Conservation (phyloP, 2,888 invertebrate genomes). For the Zeuzera pyrina region DNA sequence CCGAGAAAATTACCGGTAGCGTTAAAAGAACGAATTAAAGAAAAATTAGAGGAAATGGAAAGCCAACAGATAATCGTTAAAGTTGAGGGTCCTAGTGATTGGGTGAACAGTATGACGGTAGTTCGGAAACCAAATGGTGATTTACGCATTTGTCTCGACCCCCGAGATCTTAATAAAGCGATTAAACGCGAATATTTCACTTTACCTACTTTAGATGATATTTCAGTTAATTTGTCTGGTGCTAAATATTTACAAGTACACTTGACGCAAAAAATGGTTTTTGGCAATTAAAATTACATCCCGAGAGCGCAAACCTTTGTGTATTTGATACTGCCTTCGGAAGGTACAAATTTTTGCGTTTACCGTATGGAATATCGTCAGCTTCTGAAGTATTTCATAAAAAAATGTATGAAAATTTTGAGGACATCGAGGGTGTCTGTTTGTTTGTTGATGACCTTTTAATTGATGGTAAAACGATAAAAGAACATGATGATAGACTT, state of each 20-base stretch:
- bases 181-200: conserved; percentile 17
- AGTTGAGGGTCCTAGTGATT: no score
- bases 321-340: conserved; percentile 19
- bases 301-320: conserved; percentile 12
- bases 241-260: conserved; percentile 14
- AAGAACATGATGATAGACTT: conserved; percentile 9
- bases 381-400: conserved; percentile 19
- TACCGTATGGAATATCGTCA: conserved; percentile 18
- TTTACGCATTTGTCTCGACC: no score
- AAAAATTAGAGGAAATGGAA: no score
- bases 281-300: conserved; percentile 9
- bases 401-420: no score
- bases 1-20: no score
- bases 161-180: no score
- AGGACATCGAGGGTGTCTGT: conserved; percentile 4
- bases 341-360: conserved; percentile 16
- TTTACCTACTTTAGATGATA: no score
- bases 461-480: conserved; percentile 2
- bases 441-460: conserved; percentile 8
- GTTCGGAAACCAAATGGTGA: no score
- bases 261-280: conserved; percentile 15
- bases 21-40: conserved; percentile 19
- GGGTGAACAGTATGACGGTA: no score
- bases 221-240: not conserved
- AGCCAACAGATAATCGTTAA: no score